Conservation (phyloP, 2,888 invertebrate genomes). For the Heliconius hortense region DNA sequence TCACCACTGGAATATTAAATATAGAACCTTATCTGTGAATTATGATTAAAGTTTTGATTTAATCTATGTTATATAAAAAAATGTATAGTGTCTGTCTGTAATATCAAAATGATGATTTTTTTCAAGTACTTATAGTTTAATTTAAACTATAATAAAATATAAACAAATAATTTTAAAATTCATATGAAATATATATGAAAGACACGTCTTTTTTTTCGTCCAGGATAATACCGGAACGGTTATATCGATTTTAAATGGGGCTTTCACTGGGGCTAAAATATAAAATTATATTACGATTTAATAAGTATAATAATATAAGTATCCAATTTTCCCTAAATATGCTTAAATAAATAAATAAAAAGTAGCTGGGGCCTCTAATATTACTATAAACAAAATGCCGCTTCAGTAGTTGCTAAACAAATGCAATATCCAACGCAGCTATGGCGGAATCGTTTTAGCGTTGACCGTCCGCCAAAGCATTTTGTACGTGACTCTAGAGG, state of each 20-base stretch:
- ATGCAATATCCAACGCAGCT: conserved; percentile 12
- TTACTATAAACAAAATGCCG: neutral
- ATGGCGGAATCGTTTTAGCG: conserved; percentile 10
- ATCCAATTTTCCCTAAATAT: neutral
- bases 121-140: neutral
- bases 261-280: no score
- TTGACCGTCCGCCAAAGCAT: conserved; percentile 21
- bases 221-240: no score
- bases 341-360: neutral
- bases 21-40: neutral
- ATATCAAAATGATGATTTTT: neutral
- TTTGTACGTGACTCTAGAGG: conserved; percentile 24
- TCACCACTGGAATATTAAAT: conserved; percentile 18
- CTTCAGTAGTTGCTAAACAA: conserved; percentile 4
- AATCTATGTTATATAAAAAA: neutral
- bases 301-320: no score
- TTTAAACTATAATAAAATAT: no score
- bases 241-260: no score
- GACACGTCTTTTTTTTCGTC: no score
- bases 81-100: neutral
- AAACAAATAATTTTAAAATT: no score
- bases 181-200: no score
- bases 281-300: no score
- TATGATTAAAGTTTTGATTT: conserved; percentile 10
- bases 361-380: neutral